Conservation (phyloP, 2,888 invertebrate species). For the Mythimna impura region DNA sequence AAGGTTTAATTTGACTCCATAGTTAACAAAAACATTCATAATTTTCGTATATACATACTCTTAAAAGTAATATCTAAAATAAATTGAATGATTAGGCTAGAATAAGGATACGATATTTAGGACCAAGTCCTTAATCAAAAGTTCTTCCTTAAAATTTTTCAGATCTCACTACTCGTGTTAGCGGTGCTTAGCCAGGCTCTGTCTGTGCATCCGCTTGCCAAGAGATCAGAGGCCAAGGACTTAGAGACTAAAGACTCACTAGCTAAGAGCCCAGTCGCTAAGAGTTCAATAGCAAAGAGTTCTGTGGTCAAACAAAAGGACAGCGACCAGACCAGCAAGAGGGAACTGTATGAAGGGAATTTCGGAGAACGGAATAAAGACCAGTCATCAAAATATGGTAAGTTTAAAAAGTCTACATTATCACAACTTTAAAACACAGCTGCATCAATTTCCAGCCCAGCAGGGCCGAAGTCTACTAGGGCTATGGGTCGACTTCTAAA, state of each 20-base stretch:
- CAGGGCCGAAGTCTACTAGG: no score
- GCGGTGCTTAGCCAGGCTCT: conserved; percentile 72
- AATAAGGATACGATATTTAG: no score
- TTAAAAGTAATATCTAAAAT: not conserved
- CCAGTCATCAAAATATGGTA: conserved; percentile 45
- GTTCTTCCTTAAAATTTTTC: conserved; percentile 20
- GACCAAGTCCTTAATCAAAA: not conserved
- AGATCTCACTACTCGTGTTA: conserved; percentile 76
- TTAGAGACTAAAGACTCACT: conserved; percentile 23
- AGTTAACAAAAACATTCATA: not conserved
- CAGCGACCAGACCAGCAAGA: conserved; percentile 71
- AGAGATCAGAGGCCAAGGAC: conserved; percentile 47
- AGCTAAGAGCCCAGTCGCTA: conserved; percentile 35
- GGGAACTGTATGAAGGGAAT: conserved; percentile 75
- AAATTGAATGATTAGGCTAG: no score
- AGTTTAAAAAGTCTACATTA: not conserved
- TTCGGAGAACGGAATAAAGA: conserved; percentile 57
- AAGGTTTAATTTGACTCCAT: not conserved
- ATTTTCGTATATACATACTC: not conserved
- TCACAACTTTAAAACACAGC: no score
- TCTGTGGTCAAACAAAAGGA: conserved; percentile 49
- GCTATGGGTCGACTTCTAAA: no score
- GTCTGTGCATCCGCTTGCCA: conserved; percentile 35
- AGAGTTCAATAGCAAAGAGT: conserved; percentile 32
- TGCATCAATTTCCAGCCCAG: no score